Evolutionary conservation across 2,113 vertebrate genomes (phyloP).

Genomic region (Cyanoramphus novaezelandiae): DNA sequence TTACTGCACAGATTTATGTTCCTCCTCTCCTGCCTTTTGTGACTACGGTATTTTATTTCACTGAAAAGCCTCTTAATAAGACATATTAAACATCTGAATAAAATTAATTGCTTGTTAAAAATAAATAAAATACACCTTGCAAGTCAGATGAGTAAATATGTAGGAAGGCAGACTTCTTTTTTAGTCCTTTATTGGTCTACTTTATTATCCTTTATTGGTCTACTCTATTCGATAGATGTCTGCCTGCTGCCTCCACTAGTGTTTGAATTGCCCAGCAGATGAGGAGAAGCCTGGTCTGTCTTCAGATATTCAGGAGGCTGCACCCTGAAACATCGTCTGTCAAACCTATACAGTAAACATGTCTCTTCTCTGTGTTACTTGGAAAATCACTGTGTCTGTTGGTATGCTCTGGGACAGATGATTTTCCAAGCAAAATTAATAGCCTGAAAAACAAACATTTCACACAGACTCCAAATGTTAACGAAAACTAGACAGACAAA

Average conservation of each 20-base stretch:
- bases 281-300: neutral
- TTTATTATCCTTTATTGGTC: neutral
- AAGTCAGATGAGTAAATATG: neutral
- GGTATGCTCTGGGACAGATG: neutral
- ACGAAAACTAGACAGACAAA: neutral
- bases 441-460: neutral
- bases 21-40: neutral
- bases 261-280: neutral
- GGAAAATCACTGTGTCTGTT: neutral
- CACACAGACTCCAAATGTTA: neutral
- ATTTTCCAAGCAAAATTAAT: neutral
- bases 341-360: neutral
- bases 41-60: neutral
- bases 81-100: neutral
- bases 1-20: neutral
- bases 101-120: neutral
- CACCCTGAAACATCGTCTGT: neutral
- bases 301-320: neutral
- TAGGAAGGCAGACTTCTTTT: neutral
- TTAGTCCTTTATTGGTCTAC: neutral
- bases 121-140: neutral
- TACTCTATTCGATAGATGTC: neutral
- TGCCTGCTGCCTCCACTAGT: neutral
- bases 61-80: neutral
- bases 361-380: neutral